phyloP scores from a whole-genome alignment of 2,113 vertebrate genomes.

The Elaphurus davidianus region DNA sequence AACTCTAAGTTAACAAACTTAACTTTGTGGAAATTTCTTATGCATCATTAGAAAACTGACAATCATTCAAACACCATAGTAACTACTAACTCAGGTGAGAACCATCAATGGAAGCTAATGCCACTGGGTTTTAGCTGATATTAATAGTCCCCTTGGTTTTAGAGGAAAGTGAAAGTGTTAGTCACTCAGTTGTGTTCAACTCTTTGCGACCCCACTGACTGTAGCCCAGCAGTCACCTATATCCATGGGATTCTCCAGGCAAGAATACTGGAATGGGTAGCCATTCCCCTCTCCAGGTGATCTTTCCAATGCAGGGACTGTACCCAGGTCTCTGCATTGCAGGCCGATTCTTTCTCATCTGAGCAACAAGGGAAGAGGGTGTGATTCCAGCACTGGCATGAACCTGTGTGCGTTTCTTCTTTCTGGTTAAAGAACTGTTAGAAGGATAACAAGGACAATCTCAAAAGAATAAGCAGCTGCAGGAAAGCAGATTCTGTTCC shows the following conservation, averaged over 20 bases:
- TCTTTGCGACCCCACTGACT: background rate
- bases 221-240: background rate
- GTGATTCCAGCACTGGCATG: background rate
- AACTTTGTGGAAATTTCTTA: background rate
- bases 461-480: background rate
- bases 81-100: background rate
- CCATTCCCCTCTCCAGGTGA: background rate
- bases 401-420: background rate
- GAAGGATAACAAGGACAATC: background rate
- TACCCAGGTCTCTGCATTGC: background rate
- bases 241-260: background rate
- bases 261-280: background rate
- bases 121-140: background rate
- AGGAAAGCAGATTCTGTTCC: background rate
- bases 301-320: background rate
- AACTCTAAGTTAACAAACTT: background rate
- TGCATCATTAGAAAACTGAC: background rate
- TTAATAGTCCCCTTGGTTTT: background rate
- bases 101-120: background rate
- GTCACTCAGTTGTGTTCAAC: background rate
- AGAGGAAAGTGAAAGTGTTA: background rate
- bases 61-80: background rate
- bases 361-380: background rate
- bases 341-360: background rate
- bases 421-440: background rate